Conservation (phyloP, 2,888 invertebrate species). For the Blastobasis lacticolella region DNA sequence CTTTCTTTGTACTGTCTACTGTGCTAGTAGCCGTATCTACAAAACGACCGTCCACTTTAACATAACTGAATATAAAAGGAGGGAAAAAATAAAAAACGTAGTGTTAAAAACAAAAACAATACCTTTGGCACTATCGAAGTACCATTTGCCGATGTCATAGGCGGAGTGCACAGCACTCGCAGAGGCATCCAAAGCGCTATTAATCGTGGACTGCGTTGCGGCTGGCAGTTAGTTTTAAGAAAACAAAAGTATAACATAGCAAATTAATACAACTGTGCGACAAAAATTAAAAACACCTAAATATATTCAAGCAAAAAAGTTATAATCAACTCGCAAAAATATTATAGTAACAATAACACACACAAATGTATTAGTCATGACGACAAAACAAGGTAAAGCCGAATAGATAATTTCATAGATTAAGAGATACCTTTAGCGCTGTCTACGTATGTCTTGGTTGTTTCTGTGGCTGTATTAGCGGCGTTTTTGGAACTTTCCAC, state of each 20-base stretch:
- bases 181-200: slow-evolving; percentile 37
- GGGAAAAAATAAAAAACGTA: slow-evolving; percentile 5
- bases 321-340: no score
- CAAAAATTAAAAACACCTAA: no score
- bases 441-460: slow-evolving; percentile 41
- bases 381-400: no score
- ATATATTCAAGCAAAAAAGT: no score
- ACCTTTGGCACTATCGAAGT: slow-evolving; percentile 44
- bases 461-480: slow-evolving; percentile 37
- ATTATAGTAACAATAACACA: no score
- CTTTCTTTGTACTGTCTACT: slow-evolving; percentile 59
- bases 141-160: slow-evolving; percentile 44
- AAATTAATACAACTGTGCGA: no score
- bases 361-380: no score
- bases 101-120: slow-evolving; percentile 5
- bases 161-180: slow-evolving; percentile 40
- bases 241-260: no score
- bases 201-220: slow-evolving; percentile 39
- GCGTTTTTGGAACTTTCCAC: slow-evolving; percentile 41
- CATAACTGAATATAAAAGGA: neutral
- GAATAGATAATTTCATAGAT: no score
- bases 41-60: slow-evolving; percentile 6
- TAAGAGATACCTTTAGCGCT: slow-evolving; percentile 45
- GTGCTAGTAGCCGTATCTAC: slow-evolving; percentile 45
- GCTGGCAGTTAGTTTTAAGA: no score